Base-by-base conservation (phyloP, 2,797 vertebrate genomes). In the Meriones psammophilus region DNA sequence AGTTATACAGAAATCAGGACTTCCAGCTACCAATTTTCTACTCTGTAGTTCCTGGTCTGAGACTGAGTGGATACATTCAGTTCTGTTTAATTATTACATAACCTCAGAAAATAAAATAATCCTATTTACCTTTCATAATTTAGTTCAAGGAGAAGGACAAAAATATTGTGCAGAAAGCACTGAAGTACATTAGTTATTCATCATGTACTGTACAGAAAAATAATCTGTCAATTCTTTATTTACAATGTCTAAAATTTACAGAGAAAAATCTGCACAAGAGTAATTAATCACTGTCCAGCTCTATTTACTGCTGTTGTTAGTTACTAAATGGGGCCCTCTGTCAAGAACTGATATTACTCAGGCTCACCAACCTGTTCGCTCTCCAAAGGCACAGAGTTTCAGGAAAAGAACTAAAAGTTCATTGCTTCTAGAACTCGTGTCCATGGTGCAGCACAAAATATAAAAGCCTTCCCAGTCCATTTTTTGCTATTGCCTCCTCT, bases 241-340 rank as follows among this genome's bases (percentile, higher is more conserved):
- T 93, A 64, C 87, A 89, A 18, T 89, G 77, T 94, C 80, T 71
- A 92, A 30, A 50, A 88, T 88, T 71, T 74, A 68, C 56, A 62
- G 26, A 30, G 94, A 74, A 64, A 89, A 89, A 96, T 54, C 36
- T 96, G 86, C 7, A 56, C 77, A 96, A 85, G 10, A 56, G 94
- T 71, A 68, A 94, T 68, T 26, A 92, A 68, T 94, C 97, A 73
- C 88, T 42, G n/a, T 92, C 66, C 66, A 60, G 94, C n/a, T 96
- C 80, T 94, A 97, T 97, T 96, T 97, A 96, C n/a, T 87, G 62
- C 28, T 93, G 88, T 79, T 94, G 89, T 97, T 97, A 50, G 88
- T 94, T 98, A 95, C 92, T 66, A 84, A 39, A 94, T 2, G 42
- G 30, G 30, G 36, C 46, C 86, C 36, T 97, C 80, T 92, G 60